Conservation (phyloP, 2,888 invertebrate genomes). For the Bellardia pandia region DNA sequence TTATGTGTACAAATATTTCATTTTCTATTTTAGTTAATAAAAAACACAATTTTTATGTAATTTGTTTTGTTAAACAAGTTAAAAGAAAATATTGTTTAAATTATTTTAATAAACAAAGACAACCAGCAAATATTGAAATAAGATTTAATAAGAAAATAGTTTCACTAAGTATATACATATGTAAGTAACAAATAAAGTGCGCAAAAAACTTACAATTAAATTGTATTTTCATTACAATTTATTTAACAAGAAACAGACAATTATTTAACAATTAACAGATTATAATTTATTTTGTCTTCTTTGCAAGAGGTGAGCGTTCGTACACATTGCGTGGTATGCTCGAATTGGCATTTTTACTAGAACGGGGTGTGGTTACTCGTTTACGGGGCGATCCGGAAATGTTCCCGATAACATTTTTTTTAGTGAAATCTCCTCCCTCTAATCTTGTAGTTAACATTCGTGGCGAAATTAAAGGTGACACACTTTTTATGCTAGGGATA, state of each 20-base stretch:
- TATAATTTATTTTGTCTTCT: too few species aligned
- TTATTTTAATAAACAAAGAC: slow-evolving; percentile 71
- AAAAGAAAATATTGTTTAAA: slow-evolving; percentile 68
- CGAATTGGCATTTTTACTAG: background rate
- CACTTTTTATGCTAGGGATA: slow-evolving; percentile 37
- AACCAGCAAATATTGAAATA: slow-evolving; percentile 63
- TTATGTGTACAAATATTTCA: slow-evolving; percentile 66
- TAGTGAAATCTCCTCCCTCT: background rate
- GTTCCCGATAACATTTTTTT: background rate
- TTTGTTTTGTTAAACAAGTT: slow-evolving; percentile 50
- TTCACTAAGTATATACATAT: slow-evolving; percentile 74
- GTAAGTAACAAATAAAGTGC: slow-evolving; percentile 77
- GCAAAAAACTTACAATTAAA: slow-evolving; percentile 67
- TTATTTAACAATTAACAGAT: too few species aligned
- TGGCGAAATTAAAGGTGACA: background rate
- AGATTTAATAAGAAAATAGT: slow-evolving; percentile 64
- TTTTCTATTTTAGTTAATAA: slow-evolving; percentile 72
- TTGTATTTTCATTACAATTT: background rate
- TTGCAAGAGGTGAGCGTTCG: too few species aligned
- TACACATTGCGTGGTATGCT: too few species aligned
- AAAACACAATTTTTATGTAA: slow-evolving; percentile 70
- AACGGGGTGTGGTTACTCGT: slow-evolving; percentile 12
- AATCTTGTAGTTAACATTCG: background rate
- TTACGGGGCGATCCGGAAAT: slow-evolving; percentile 45
- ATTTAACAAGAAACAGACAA: too few species aligned